phyloP scores from a whole-genome alignment of 2,113 vertebrate species.

The Podilymbus podiceps region DNA sequence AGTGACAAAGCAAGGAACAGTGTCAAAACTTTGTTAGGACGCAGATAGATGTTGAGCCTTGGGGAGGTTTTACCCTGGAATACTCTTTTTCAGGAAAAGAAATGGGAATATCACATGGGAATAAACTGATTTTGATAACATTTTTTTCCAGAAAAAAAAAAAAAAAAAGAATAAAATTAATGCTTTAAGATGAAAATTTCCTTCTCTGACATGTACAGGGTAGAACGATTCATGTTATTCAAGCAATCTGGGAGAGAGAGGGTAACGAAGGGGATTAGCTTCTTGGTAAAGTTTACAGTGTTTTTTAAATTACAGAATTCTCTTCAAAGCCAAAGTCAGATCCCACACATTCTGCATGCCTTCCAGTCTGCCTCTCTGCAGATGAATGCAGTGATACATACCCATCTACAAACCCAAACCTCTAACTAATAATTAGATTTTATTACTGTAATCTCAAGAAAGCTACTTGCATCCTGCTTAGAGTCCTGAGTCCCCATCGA shows the following conservation, averaged over 20 bases:
- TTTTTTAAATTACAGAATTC: neutral
- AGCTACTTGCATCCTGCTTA: neutral
- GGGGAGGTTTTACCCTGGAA: neutral
- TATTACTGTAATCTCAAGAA: neutral
- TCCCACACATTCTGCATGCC: neutral
- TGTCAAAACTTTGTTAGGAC: too few relatives aligned
- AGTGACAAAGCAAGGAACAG: neutral
- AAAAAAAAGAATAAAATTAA: neutral
- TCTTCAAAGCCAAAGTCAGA: neutral
- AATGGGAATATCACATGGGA: neutral
- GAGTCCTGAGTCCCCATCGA: neutral
- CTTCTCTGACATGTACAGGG: neutral
- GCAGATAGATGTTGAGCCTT: neutral
- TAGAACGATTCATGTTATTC: conserved; percentile 5
- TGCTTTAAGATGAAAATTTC: neutral
- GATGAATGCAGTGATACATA: neutral
- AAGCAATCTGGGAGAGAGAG: neutral
- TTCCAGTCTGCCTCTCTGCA: neutral
- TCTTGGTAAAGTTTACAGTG: neutral
- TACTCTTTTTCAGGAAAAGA: neutral
- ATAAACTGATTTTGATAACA: neutral
- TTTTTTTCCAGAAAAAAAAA: neutral
- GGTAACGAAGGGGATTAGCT: neutral
- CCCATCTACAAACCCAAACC: neutral
- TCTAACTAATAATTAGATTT: neutral